These are phyloP conservation scores for Oophaga pumilio DNA, from an alignment of 2,113 vertebrate species.

Conservation along the genomic window DNA sequence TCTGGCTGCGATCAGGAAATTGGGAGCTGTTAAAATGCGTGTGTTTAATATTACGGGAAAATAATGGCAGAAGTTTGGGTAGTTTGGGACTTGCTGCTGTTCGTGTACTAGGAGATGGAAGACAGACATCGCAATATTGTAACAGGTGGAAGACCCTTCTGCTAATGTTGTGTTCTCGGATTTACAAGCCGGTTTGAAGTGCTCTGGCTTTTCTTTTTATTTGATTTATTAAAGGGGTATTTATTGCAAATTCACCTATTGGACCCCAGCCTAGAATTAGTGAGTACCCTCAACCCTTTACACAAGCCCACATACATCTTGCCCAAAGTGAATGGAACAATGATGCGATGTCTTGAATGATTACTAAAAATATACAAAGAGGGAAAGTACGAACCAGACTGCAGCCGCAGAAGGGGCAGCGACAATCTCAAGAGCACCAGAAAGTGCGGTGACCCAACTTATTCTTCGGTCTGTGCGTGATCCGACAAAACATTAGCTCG, in stretches of 20 bases:
- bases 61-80: conserved; percentile 27
- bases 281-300: neutral
- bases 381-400: too few species aligned
- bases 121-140: conserved; percentile 25
- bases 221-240: neutral
- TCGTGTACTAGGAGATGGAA: neutral
- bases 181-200: neutral
- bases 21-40: neutral
- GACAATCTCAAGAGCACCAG: too few species aligned
- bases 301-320: neutral
- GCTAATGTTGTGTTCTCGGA: conserved; percentile 25
- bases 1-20: conserved; percentile 7
- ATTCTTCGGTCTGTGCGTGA: too few species aligned
- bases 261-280: neutral
- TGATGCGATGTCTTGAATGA: too few species aligned
- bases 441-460: too few species aligned
- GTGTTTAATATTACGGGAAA: neutral
- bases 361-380: too few species aligned
- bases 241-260: neutral
- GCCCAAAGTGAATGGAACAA: too few species aligned
- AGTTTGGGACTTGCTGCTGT: conserved; percentile 2
- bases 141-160: conserved; percentile 32
- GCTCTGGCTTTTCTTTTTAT: neutral
- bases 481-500: too few species aligned
- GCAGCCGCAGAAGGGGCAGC: too few species aligned